phyloP scores from a whole-genome alignment of 2,113 vertebrate genomes.

The Apteryx mantelli region DNA sequence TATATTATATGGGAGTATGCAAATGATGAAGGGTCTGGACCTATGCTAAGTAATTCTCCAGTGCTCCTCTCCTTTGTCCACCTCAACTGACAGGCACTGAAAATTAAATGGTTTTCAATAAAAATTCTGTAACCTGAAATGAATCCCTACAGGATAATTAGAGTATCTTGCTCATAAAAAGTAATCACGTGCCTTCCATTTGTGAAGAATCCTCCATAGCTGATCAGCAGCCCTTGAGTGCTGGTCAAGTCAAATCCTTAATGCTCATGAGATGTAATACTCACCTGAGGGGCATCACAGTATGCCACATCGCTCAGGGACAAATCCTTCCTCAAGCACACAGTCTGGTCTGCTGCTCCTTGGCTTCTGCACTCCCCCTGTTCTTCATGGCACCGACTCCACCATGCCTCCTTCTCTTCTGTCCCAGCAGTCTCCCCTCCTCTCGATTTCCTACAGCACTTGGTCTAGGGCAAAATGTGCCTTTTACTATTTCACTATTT shows the following conservation, averaged over 20 bases:
- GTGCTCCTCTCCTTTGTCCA: slow-evolving; percentile 63
- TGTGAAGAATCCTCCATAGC: slow-evolving; percentile 35
- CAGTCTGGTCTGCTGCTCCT: not conserved
- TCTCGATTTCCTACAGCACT: not conserved
- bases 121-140: slow-evolving; percentile 75
- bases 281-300: not conserved
- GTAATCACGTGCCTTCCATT: slow-evolving; percentile 65
- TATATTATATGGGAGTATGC: slow-evolving; percentile 50
- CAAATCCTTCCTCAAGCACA: not conserved
- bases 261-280: slow-evolving; percentile 8
- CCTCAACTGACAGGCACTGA: slow-evolving; percentile 68
- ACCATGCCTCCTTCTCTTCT: not conserved
- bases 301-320: not conserved
- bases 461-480: not conserved
- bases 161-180: slow-evolving; percentile 72
- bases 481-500: not conserved
- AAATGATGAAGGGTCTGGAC: slow-evolving; percentile 54
- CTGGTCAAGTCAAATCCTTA: slow-evolving; percentile 44
- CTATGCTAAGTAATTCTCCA: slow-evolving; percentile 67
- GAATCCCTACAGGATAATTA: slow-evolving; percentile 75
- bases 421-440: not conserved
- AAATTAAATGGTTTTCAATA: slow-evolving; percentile 79
- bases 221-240: not conserved
- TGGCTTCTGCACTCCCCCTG: not conserved
- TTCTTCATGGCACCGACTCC: not conserved